phyloP scores from a whole-genome alignment of 1,140 invertebrate genomes.

The Ostrea edulis region DNA sequence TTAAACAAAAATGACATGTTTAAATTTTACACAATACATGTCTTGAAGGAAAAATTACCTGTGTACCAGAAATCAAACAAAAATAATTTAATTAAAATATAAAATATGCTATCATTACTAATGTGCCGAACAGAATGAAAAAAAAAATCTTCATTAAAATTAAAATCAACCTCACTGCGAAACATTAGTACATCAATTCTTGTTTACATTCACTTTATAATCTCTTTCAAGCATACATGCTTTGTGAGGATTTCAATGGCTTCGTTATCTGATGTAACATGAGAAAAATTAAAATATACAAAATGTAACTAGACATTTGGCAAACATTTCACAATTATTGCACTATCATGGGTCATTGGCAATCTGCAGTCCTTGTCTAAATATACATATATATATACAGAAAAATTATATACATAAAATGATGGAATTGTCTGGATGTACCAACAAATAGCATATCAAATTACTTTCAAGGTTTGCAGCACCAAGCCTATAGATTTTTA shows the following conservation, averaged over 20 bases:
- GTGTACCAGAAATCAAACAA: not conserved
- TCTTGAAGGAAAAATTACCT: not conserved
- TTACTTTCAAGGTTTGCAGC: slow-evolving; percentile 37
- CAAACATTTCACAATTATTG: slow-evolving; percentile 46
- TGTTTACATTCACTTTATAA: slow-evolving; percentile 37
- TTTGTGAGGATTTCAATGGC: slow-evolving; percentile 26
- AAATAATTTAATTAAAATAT: not conserved
- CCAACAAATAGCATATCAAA: slow-evolving; percentile 26
- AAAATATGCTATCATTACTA: not conserved
- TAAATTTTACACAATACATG: no score
- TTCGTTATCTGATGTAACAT: slow-evolving; percentile 37
- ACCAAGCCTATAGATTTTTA: not conserved
- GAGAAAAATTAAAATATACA: slow-evolving; percentile 14
- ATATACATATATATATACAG: slow-evolving; percentile 40
- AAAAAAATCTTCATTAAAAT: not conserved
- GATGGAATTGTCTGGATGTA: slow-evolving; percentile 36
- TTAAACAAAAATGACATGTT: not conserved
- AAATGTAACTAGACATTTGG: slow-evolving; percentile 46
- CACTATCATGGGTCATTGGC: slow-evolving; percentile 44
- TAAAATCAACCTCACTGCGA: not conserved
- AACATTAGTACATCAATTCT: slow-evolving; percentile 15
- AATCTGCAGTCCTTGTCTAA: slow-evolving; percentile 41
- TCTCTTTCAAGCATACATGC: not conserved
- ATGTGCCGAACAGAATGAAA: not conserved
- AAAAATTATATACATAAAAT: slow-evolving; percentile 46